Evolutionary conservation across 2,888 invertebrate genomes (phyloP).

Genomic region (Nephrotoma appendiculata): DNA sequence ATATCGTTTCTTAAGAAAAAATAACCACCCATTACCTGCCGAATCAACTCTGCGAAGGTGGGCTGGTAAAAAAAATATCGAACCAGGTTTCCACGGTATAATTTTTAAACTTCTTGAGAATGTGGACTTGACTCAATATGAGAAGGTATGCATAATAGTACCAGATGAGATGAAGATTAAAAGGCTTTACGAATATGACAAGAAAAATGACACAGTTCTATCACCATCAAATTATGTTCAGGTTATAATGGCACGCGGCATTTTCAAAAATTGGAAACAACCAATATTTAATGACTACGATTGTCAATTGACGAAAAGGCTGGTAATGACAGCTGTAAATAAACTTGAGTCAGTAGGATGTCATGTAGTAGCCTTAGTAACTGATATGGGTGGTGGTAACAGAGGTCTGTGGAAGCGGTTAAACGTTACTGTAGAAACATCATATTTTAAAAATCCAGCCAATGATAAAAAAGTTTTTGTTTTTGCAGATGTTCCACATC

Average conservation of each 20-base stretch:
- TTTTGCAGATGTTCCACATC: no score
- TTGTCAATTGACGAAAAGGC: slow-evolving; percentile 2
- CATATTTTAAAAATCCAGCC: no score
- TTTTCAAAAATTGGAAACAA: slow-evolving; percentile 6
- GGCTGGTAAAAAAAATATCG: slow-evolving; percentile 7
- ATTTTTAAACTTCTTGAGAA: background rate
- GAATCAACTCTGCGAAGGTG: slow-evolving; percentile 5
- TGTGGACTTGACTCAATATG: slow-evolving; percentile 9
- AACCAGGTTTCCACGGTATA: background rate
- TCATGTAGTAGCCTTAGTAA: background rate
- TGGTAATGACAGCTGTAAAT: slow-evolving; percentile 9
- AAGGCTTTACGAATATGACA: slow-evolving; percentile 9
- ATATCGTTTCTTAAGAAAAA: slow-evolving; percentile 4
- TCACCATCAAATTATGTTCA: slow-evolving; percentile 8
- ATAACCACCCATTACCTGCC: slow-evolving; percentile 5
- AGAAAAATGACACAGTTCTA: slow-evolving; percentile 7
- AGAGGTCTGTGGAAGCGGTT: background rate
- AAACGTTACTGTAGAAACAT: no score
- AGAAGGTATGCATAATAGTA: slow-evolving; percentile 8
- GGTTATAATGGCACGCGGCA: slow-evolving; percentile 10
- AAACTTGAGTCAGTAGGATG: slow-evolving; percentile 8
- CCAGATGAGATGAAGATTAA: slow-evolving; percentile 12
- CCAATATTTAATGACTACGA: slow-evolving; percentile 8
- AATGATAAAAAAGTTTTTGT: no score
- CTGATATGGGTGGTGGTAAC: slow-evolving; percentile 6